These are phyloP conservation scores for Hystrix cristata DNA, from an alignment of 2,113 vertebrate genomes.

Conservation along the genomic window DNA sequence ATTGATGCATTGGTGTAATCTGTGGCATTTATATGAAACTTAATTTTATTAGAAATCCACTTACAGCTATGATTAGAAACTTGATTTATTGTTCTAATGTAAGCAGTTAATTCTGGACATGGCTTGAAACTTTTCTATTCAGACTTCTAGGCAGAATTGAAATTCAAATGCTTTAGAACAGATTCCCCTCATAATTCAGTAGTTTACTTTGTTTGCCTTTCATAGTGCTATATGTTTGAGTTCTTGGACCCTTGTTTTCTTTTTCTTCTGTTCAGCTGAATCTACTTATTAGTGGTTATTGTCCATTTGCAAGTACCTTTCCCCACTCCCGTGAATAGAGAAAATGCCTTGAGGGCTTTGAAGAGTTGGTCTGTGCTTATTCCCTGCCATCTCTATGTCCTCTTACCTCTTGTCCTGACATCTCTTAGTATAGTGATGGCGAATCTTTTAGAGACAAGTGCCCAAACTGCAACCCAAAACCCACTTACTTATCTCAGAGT, in stretches of 20 bases:
- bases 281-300: constrained; percentile 31
- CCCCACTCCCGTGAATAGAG: not conserved
- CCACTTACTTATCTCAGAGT: not conserved
- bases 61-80: constrained; percentile 32
- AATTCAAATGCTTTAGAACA: not conserved
- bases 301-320: not conserved
- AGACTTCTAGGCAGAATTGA: constrained; percentile 28
- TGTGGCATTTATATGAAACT: not conserved
- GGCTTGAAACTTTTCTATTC: not conserved
- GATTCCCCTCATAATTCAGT: not conserved
- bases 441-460: not conserved
- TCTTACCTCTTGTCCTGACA: not conserved
- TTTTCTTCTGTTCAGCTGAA: constrained; percentile 23
- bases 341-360: not conserved
- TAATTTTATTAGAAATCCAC: constrained; percentile 43
- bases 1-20: not conserved
- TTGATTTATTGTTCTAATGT: not conserved
- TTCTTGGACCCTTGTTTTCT: not conserved
- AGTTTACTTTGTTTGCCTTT: constrained; percentile 10
- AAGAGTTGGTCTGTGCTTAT: not conserved
- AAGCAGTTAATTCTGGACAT: constrained; percentile 16
- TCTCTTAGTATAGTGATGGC: not conserved
- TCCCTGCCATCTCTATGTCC: not conserved
- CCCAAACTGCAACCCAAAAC: not conserved
- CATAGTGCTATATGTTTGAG: not conserved